Percentiles rank a stretch among this genome's conserved stretches.
These are phyloP conservation scores for Muraenolepis orangiensis DNA, from an alignment of 2,797 vertebrate species.

Conservation along the genomic window DNA sequence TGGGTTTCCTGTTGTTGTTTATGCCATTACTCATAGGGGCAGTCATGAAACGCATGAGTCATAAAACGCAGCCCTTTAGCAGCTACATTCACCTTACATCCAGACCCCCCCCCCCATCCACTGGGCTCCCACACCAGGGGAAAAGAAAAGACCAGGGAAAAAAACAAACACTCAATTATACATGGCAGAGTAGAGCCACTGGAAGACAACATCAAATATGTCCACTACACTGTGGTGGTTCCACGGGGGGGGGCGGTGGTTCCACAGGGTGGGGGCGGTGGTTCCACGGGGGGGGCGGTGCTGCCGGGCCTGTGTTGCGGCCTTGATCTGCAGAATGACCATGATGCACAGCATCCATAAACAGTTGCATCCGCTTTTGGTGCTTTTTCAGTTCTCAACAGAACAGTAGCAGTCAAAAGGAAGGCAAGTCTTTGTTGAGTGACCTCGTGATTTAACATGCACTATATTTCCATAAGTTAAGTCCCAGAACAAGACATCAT, in stretches of 20 bases:
- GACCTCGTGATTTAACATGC: constrained; percentile 40
- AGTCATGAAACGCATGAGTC: not conserved
- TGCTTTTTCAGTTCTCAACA: not conserved
- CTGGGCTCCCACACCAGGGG: constrained; percentile 12
- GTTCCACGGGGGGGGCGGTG: not conserved
- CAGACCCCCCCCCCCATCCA: not conserved
- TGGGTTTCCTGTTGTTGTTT: not conserved
- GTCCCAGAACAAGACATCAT: constrained; percentile 35
- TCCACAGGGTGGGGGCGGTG: too few relatives aligned
- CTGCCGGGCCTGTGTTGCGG: not conserved
- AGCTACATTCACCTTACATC: not conserved
- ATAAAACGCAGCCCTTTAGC: not conserved
- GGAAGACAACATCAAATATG: constrained; percentile 23
- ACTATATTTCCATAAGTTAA: constrained; percentile 39
- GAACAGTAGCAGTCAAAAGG: not conserved
- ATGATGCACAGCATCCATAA: too few relatives aligned
- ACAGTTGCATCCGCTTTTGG: not conserved
- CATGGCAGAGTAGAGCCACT: not conserved
- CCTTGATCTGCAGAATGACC: not conserved
- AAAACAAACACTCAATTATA: constrained; percentile 38
- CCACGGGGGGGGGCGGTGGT: not conserved
- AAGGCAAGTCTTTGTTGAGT: constrained; percentile 11
- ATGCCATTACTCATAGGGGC: not conserved
- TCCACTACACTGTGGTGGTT: not conserved
- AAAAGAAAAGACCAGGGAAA: constrained; percentile 26